Evolutionary conservation across 92 coral and sea anemone genomes (phyloP).

Genomic region (Parazoanthus swiftii): DNA sequence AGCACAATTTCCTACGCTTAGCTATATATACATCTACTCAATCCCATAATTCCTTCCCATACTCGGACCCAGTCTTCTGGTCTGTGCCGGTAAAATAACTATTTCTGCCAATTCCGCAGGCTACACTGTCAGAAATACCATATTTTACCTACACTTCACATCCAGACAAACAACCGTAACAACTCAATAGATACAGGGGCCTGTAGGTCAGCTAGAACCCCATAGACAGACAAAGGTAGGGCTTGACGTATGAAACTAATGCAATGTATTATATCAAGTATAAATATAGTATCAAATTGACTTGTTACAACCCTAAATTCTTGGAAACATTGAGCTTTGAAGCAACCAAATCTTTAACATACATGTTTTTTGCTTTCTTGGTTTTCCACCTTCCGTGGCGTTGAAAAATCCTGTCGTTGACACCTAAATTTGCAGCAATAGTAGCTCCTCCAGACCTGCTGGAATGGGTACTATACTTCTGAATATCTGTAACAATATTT

Average conservation of each 20-base stretch:
- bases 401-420: conserved; percentile 47
- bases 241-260: not conserved
- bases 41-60: too few species aligned
- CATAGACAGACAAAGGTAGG: not conserved
- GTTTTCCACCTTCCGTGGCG: conserved; percentile 51
- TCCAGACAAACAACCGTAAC: too few species aligned
- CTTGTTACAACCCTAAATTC: not conserved
- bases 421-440: conserved; percentile 47
- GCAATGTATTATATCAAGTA: not conserved
- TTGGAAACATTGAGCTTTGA: conserved; percentile 41
- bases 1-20: too few species aligned
- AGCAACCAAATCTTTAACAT: conserved; percentile 36
- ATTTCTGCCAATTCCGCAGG: too few species aligned
- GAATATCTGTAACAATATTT: conserved; percentile 50
- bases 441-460: conserved; percentile 51
- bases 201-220: not conserved
- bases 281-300: not conserved
- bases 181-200: too few species aligned
- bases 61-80: too few species aligned
- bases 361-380: conserved; percentile 41
- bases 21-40: too few species aligned
- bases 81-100: too few species aligned
- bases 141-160: too few species aligned
- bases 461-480: conserved; percentile 44
- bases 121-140: too few species aligned